A percentile compares a stretch with the other conserved stretches of the same genome.
phyloP scores from a whole-genome alignment of 2,113 vertebrate genomes.

The Ramphastos sulfuratus region DNA sequence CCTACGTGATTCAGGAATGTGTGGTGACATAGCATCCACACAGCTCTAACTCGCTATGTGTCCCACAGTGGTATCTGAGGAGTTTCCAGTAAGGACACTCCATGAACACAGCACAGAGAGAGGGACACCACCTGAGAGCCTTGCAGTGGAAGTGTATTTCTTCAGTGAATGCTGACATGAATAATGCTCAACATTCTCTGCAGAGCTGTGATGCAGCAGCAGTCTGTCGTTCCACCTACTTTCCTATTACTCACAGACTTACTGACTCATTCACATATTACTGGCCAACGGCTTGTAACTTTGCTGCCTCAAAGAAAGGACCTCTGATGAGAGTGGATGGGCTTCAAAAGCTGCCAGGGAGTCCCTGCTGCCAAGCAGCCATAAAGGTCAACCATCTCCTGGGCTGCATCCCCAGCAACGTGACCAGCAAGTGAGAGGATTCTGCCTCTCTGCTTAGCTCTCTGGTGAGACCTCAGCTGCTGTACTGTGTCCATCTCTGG shows the following conservation, averaged over 20 bases:
- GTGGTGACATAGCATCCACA: neutral
- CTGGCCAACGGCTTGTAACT: neutral
- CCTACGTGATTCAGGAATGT: fast-evolving
- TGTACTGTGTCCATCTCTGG: neutral
- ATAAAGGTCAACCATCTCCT: neutral
- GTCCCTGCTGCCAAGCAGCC: neutral
- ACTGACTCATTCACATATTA: slow-evolving; percentile 45
- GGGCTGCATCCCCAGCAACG: neutral
- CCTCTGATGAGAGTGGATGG: neutral
- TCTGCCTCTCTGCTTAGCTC: neutral
- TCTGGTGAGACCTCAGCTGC: neutral
- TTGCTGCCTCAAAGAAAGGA: neutral
- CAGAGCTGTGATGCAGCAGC: neutral
- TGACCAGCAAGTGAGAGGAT: neutral
- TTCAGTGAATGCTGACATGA: neutral
- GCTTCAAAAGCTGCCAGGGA: neutral
- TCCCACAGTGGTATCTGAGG: fast-evolving
- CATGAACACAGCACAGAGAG: neutral
- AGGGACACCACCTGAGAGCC: neutral
- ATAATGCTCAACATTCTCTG: neutral
- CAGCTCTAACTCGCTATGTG: fast-evolving
- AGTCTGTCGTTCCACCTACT: neutral
- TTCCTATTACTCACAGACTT: slow-evolving; percentile 55
- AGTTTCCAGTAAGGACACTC: neutral
- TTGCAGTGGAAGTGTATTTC: neutral